phyloP scores from a whole-genome alignment of 1,140 invertebrate genomes.

The Leptinotarsa lineolata region DNA sequence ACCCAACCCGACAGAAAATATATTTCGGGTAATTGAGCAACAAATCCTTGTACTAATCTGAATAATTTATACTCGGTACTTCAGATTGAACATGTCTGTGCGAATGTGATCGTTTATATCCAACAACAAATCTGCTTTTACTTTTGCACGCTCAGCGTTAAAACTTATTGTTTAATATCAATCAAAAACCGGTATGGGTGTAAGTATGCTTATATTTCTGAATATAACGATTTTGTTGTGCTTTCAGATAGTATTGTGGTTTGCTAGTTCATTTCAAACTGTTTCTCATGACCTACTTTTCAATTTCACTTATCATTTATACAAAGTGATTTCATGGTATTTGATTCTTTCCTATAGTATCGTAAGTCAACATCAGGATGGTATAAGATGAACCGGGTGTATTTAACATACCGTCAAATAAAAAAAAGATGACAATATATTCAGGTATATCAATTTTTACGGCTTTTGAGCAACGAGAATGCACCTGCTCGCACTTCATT shows the following conservation, averaged over 20 bases:
- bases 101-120: no score
- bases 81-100: no score
- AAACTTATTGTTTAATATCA: neutral
- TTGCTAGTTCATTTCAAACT: neutral
- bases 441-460: no score
- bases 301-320: neutral
- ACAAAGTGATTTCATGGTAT: neutral
- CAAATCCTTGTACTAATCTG: no score
- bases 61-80: no score
- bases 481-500: no score
- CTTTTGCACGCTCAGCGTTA: neutral
- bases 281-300: conserved; percentile 3
- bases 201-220: neutral
- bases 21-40: no score
- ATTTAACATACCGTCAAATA: neutral
- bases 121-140: neutral
- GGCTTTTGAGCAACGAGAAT: no score
- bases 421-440: neutral
- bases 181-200: neutral
- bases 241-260: neutral
- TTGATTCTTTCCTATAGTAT: neutral
- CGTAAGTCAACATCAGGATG: no score
- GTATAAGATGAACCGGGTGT: no score
- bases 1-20: no score
- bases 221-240: neutral